Conservation (phyloP, 2,113 vertebrate genomes). For the Uria aalge region DNA sequence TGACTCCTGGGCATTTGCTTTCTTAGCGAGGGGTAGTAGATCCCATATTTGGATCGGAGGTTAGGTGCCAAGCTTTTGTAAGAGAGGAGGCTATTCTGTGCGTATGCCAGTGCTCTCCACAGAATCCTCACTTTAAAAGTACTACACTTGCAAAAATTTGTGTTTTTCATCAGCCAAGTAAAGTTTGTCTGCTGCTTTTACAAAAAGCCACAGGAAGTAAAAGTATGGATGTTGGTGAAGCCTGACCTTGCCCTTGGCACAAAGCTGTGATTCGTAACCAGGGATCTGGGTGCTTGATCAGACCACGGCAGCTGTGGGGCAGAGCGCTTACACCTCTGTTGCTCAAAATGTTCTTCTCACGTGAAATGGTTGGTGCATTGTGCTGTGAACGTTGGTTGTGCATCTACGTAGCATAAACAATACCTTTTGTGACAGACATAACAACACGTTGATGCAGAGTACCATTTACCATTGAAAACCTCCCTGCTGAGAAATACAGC, state of each 20-base stretch:
- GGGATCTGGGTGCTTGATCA: not conserved
- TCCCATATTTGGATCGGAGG: no score
- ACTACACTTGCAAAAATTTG: not conserved
- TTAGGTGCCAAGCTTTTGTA: not conserved
- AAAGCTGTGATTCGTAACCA: not conserved
- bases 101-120: not conserved
- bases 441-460: not conserved
- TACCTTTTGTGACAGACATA: not conserved
- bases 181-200: not conserved
- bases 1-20: not conserved
- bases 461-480: not conserved
- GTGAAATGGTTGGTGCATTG: not conserved
- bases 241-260: not conserved
- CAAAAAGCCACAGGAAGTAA: not conserved
- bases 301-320: not conserved
- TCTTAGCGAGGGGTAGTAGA: not conserved
- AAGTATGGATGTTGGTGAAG: not conserved
- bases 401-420: not conserved
- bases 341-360: not conserved
- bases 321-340: accelerated
- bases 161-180: not conserved
- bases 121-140: not conserved
- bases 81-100: not conserved
- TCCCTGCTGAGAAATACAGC: not conserved
- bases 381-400: not conserved